These are phyloP conservation scores for Oedothorax gibbosus DNA, from an alignment of 1,140 invertebrate genomes.

Conservation along the genomic window DNA sequence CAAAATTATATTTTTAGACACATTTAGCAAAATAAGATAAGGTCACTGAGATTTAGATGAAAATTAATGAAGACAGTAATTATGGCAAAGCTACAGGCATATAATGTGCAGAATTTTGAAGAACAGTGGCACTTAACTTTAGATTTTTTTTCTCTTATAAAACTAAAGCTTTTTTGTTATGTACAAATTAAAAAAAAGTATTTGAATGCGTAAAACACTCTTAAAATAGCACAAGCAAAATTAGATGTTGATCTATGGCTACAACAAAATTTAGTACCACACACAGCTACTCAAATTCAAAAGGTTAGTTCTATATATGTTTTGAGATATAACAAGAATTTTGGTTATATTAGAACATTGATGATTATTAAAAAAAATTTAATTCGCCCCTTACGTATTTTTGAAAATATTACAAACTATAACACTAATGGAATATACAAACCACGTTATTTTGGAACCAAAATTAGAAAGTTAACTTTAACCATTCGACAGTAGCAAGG, in stretches of 20 bases:
- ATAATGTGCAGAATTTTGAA: constrained; percentile 17
- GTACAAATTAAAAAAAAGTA: constrained; percentile 32
- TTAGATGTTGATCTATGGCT: background rate
- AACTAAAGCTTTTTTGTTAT: constrained; percentile 52
- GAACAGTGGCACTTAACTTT: constrained; percentile 43
- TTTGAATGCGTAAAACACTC: background rate
- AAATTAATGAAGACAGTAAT: constrained; percentile 22
- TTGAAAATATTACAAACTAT: too few species aligned
- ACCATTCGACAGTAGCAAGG: too few species aligned
- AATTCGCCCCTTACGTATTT: too few species aligned
- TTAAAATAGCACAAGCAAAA: background rate
- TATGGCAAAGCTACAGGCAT: constrained; percentile 40
- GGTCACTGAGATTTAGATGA: constrained; percentile 29
- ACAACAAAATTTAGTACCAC: background rate
- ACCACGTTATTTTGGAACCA: too few species aligned
- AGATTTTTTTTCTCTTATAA: background rate
- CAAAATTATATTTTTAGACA: constrained; percentile 32
- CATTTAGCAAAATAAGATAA: constrained; percentile 48
- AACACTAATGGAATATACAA: too few species aligned
- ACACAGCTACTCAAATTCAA: background rate
- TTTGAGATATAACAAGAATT: background rate
- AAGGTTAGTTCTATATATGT: background rate
- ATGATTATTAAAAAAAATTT: too few species aligned
- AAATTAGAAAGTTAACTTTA: too few species aligned
- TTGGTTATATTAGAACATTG: too few species aligned